Percentiles rank a stretch among this genome's conserved stretches.
Conservation (phyloP, 37 sponge, comb jelly and placozoan genomes). For the Crambe crambe region DNA sequence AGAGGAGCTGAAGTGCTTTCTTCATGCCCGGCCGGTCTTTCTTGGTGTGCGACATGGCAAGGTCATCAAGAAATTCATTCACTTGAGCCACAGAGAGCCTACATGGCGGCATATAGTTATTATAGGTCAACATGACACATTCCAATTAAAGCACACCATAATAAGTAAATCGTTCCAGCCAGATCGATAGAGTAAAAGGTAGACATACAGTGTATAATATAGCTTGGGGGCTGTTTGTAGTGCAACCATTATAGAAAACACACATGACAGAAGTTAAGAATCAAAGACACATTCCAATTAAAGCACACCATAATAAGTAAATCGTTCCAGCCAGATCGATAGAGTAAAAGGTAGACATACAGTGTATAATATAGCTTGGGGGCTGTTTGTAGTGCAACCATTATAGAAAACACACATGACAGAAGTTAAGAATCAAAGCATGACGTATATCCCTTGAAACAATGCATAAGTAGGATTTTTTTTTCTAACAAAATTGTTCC, state of each 20-base stretch:
- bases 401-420: neutral
- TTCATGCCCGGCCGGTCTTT: constrained; percentile 75
- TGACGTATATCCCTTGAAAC: neutral
- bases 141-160: neutral
- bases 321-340: neutral
- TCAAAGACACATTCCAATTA: neutral
- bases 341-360: too few relatives aligned
- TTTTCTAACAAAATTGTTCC: too few relatives aligned
- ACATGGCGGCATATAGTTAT: neutral
- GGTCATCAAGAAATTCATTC: constrained; percentile 73
- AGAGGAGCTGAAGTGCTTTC: constrained; percentile 68
- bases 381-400: neutral
- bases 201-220: too few relatives aligned
- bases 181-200: too few relatives aligned
- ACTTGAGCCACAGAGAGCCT: constrained; percentile 78
- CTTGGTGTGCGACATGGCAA: constrained; percentile 69
- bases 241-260: neutral
- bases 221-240: too few relatives aligned
- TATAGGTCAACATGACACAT: neutral
- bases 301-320: neutral
- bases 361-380: too few relatives aligned
- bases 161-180: neutral
- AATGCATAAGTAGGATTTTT: too few relatives aligned
- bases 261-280: neutral
- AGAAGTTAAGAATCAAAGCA: neutral